Conservation (phyloP, 2,113 vertebrate genomes). For the Xiphophorus couchianus region DNA sequence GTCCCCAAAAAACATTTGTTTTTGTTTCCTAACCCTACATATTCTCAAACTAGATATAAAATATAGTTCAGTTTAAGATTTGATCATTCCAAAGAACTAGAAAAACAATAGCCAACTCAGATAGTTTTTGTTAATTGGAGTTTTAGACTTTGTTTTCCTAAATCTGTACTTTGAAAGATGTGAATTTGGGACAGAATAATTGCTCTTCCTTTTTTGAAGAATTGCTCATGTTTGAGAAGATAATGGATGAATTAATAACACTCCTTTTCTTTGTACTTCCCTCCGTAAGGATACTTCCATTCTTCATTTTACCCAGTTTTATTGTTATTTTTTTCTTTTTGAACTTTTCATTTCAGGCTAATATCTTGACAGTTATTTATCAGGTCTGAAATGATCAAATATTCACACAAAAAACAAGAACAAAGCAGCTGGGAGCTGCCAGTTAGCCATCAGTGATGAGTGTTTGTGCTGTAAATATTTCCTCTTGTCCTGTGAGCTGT, state of each 20-base stretch:
- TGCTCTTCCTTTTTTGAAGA: no score
- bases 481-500: background rate
- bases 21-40: no score
- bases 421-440: no score
- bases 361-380: background rate
- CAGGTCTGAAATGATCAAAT: background rate
- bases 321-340: background rate
- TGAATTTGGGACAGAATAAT: background rate
- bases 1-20: background rate
- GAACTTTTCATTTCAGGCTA: background rate
- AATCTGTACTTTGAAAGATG: background rate
- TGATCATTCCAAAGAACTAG: no score
- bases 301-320: background rate
- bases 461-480: background rate
- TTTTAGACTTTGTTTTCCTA: background rate
- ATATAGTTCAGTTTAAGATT: no score
- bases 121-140: no score
- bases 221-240: no score
- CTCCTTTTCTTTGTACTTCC: no score
- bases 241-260: no score
- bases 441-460: background rate
- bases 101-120: no score
- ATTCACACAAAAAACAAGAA: background rate
- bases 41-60: no score
- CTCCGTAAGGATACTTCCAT: no score